Evolutionary conservation across 1,140 invertebrate species (phyloP), one percentile per base, ranked within the genome.

Genomic region (Drosophila persimilis): DNA sequence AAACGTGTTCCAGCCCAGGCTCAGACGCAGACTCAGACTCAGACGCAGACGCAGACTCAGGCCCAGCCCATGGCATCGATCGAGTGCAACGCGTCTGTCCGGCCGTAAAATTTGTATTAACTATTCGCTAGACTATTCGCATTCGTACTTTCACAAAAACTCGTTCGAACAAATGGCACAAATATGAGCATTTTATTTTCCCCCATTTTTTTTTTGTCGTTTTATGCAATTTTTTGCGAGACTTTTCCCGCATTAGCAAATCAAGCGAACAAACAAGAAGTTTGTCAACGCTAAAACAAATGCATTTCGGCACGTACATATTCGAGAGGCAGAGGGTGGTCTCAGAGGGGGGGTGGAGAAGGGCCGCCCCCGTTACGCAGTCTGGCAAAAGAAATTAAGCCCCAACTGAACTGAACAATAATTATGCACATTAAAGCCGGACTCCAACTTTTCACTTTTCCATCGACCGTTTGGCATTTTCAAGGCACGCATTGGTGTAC

Each of bases 261-360:
- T 22, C 46, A 57, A 72, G 43, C 51, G 44, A 57, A 63, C 57
- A 57, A 72, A 72, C 54, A 72, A 77, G 63, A 77, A 78, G 56
- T 63, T 84, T 71, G 64, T 56, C 44, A 73, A 69, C 44, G 43
- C 29, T 13, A 65, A 83, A 20, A 85, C n/a, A 85, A 85, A 76
- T 86, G 70, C 77, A 78, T 81, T 78, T 85, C 71, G 62, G 75
- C 81, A 85, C 81, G 81, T 78, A 85, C 81, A 81, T 78, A 86
- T 46, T 26, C 3, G 24, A 26, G 24, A 26, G 24, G 24, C 24
- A 24, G 24, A 26, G 24, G 24, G 24, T 0, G 24, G 3, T 24
- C 24, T 24, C 24, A 5, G 5, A 24, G 24, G 24, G 24, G 24
- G 22, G 22, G 17, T 0, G 17, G 20, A 1, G 20, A 20, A 20